phyloP scores from a whole-genome alignment of 2,888 invertebrate genomes.

The Epinotia nisella region DNA sequence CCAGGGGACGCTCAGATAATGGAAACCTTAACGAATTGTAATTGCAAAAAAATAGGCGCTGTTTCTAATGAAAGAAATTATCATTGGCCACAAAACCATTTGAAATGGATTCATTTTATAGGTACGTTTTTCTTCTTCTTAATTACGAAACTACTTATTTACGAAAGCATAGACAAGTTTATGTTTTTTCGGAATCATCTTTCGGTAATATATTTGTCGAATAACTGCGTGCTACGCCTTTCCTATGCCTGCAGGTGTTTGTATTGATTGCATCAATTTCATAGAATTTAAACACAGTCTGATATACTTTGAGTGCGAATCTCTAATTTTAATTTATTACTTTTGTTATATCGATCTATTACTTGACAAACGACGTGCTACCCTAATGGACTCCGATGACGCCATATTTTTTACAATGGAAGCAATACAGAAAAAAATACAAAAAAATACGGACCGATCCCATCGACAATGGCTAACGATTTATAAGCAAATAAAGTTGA shows the following conservation, averaged over 20 bases:
- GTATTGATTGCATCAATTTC: conserved; percentile 21
- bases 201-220: too few species aligned
- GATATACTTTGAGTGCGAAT: conserved; percentile 23
- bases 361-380: conserved; percentile 48
- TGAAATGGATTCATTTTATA: not conserved
- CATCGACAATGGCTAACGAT: conserved; percentile 66
- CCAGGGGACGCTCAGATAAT: conserved; percentile 31
- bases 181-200: too few species aligned
- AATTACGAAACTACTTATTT: too few species aligned
- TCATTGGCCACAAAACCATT: conserved; percentile 5
- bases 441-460: conserved; percentile 65
- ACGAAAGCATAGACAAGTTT: not conserved
- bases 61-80: not conserved
- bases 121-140: not conserved
- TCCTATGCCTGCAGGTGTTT: not conserved
- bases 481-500: conserved; percentile 61
- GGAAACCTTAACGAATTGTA: conserved; percentile 38
- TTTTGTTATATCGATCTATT: conserved; percentile 15
- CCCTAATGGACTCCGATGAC: conserved; percentile 55
- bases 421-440: conserved; percentile 56
- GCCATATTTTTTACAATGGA: conserved; percentile 57
- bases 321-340: conserved; percentile 8
- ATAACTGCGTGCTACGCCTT: too few species aligned
- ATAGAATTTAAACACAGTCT: not conserved
- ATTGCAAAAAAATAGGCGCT: too few species aligned